Percentiles rank a stretch among this genome's conserved stretches.
phyloP scores from a whole-genome alignment of 1,140 invertebrate genomes.

The Drosophila sproati region DNA sequence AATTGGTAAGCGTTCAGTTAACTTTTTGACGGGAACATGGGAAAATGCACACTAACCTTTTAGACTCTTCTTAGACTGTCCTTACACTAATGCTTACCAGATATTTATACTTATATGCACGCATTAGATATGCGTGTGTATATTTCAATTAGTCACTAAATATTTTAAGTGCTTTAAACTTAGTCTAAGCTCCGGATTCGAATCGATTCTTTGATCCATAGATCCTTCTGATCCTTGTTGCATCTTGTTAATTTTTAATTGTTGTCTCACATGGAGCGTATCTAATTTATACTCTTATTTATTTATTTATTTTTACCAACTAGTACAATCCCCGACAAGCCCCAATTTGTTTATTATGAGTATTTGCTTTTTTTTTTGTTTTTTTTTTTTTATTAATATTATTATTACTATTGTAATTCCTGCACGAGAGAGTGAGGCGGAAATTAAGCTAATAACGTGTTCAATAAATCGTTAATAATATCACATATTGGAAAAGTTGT shows the following conservation, averaged over 20 bases:
- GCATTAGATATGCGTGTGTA: slow-evolving; percentile 32
- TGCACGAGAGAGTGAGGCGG: slow-evolving; percentile 36
- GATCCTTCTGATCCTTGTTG: slow-evolving; percentile 4
- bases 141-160: slow-evolving; percentile 83
- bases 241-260: slow-evolving; percentile 18
- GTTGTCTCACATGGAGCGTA: slow-evolving; percentile 14
- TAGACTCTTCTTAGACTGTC: slow-evolving; percentile 56
- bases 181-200: slow-evolving; percentile 65
- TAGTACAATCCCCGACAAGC: slow-evolving; percentile 41
- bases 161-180: slow-evolving; percentile 78
- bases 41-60: not conserved
- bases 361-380: slow-evolving; percentile 56
- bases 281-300: slow-evolving; percentile 39
- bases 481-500: slow-evolving; percentile 8
- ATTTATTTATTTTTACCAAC: slow-evolving; percentile 49
- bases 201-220: slow-evolving; percentile 17
- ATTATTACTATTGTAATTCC: slow-evolving; percentile 51
- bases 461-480: slow-evolving; percentile 56
- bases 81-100: slow-evolving; percentile 38
- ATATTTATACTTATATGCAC: slow-evolving; percentile 16
- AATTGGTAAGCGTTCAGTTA: not conserved
- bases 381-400: slow-evolving; percentile 58
- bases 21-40: not conserved
- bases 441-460: slow-evolving; percentile 50
- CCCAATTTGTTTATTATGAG: slow-evolving; percentile 55